Evolutionary conservation across 2,888 invertebrate genomes (phyloP).

Genomic region (Operophtera brumata): DNA sequence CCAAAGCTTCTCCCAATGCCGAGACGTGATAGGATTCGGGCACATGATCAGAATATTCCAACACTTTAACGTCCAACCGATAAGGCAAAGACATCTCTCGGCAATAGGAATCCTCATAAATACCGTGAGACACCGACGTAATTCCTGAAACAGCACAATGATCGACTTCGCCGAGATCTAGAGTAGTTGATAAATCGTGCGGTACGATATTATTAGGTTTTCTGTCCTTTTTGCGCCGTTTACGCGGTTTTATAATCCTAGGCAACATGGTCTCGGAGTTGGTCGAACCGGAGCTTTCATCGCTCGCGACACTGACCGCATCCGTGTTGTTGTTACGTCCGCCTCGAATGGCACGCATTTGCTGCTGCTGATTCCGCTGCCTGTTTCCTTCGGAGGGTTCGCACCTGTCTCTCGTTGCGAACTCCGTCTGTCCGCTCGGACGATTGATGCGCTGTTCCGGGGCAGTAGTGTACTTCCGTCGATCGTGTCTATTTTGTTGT

Average conservation of each 20-base stretch:
- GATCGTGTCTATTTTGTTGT: conserved; percentile 83
- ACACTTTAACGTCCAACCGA: conserved; percentile 69
- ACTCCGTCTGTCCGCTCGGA: conserved; percentile 56
- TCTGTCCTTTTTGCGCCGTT: conserved; percentile 93
- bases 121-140: conserved; percentile 52
- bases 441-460: conserved; percentile 71
- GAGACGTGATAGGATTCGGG: conserved; percentile 73
- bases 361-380: conserved; percentile 69
- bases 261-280: conserved; percentile 89
- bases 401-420: conserved; percentile 60
- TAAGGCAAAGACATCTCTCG: conserved; percentile 76
- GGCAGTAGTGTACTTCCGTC: conserved; percentile 67
- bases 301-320: conserved; percentile 87
- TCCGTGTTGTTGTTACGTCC: conserved; percentile 82
- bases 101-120: conserved; percentile 75
- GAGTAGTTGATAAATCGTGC: conserved; percentile 65
- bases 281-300: conserved; percentile 85
- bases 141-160: conserved; percentile 69
- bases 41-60: conserved; percentile 65
- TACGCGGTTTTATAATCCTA: conserved; percentile 93
- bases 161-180: conserved; percentile 72
- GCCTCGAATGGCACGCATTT: conserved; percentile 63
- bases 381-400: conserved; percentile 65
- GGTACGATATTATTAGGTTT: conserved; percentile 83
- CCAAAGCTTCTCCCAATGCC: conserved; percentile 77